Conservation (phyloP, 92 coral and sea anemone genomes). For the Virgularia gustaviana region DNA sequence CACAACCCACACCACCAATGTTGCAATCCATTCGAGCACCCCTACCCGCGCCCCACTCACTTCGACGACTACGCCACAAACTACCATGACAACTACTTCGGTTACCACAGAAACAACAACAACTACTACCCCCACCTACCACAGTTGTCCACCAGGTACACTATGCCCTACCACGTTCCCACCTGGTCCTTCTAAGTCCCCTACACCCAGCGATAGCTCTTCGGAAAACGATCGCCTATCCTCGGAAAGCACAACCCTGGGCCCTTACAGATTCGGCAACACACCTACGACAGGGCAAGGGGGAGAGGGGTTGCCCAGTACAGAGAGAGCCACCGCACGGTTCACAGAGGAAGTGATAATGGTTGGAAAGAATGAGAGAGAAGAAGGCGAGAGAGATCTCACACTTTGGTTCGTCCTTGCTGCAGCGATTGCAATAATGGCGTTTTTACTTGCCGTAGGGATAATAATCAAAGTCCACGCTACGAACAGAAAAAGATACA, state of each 20-base stretch:
- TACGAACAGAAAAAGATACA: constrained; percentile 19
- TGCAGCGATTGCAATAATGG: constrained; percentile 11
- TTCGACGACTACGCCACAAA: neutral
- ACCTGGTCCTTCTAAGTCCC: too few relatives aligned
- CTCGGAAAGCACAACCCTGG: too few relatives aligned
- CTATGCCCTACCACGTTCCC: too few relatives aligned
- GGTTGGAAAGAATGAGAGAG: constrained; percentile 10
- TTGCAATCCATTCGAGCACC: neutral
- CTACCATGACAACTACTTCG: too few relatives aligned
- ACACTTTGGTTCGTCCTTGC: constrained; percentile 18
- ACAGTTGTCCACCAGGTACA: too few relatives aligned
- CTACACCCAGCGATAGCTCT: too few relatives aligned
- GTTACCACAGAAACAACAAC: too few relatives aligned
- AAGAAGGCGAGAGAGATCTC: constrained; percentile 20
- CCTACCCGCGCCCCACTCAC: neutral
- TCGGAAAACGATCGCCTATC: too few relatives aligned
- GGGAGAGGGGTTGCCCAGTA: neutral
- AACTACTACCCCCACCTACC: too few relatives aligned
- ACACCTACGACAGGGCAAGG: neutral
- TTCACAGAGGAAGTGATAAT: constrained; percentile 2
- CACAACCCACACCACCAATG: too few relatives aligned
- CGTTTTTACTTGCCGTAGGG: constrained; percentile 2
- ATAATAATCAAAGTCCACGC: constrained; percentile 26
- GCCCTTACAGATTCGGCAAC: too few relatives aligned
- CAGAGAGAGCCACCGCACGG: neutral